A percentile compares a stretch with the other conserved stretches of the same genome.
These are phyloP conservation scores for Cordilura impudica DNA, from an alignment of 2,888 invertebrate species.

Conservation along the genomic window DNA sequence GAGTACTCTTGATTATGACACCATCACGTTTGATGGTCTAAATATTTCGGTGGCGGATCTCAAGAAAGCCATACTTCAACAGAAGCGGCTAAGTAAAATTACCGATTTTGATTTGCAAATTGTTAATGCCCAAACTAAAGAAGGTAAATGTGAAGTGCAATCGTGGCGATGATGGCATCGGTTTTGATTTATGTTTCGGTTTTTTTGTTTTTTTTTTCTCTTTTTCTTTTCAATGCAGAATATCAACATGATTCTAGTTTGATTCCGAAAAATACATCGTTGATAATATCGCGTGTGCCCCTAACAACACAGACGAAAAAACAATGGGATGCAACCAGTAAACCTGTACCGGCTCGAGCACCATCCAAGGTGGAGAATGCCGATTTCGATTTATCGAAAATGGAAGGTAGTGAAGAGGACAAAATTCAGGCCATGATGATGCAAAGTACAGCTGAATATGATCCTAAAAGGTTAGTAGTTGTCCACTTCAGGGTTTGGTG, in stretches of 20 bases:
- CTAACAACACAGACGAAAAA: conserved; percentile 88
- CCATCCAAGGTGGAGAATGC: conserved; percentile 80
- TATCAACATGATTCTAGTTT: conserved; percentile 93
- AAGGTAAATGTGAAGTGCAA: conserved; percentile 82
- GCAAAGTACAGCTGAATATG: conserved; percentile 97
- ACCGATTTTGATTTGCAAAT: conserved; percentile 97
- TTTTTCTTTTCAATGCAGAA: conserved; percentile 80
- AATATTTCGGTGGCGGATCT: conserved; percentile 97
- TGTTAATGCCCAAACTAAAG: conserved; percentile 97
- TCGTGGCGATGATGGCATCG: conserved; percentile 35
- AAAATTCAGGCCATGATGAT: conserved; percentile 98
- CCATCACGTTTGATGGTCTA: conserved; percentile 97
- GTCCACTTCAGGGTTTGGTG: neutral
- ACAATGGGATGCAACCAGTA: conserved; percentile 82
- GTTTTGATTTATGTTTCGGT: neutral
- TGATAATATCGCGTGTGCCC: conserved; percentile 96
- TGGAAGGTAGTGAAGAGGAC: conserved; percentile 97
- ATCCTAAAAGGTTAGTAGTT: conserved; percentile 90
- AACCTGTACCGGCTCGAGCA: conserved; percentile 76
- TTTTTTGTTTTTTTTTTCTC: neutral
- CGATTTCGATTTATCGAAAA: conserved; percentile 89
- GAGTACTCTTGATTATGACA: conserved; percentile 96
- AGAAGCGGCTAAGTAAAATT: conserved; percentile 95
- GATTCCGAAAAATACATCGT: conserved; percentile 98
- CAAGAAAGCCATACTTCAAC: conserved; percentile 95